These are phyloP conservation scores for Ips nitidus DNA, from an alignment of 1,140 invertebrate species.

Conservation along the genomic window DNA sequence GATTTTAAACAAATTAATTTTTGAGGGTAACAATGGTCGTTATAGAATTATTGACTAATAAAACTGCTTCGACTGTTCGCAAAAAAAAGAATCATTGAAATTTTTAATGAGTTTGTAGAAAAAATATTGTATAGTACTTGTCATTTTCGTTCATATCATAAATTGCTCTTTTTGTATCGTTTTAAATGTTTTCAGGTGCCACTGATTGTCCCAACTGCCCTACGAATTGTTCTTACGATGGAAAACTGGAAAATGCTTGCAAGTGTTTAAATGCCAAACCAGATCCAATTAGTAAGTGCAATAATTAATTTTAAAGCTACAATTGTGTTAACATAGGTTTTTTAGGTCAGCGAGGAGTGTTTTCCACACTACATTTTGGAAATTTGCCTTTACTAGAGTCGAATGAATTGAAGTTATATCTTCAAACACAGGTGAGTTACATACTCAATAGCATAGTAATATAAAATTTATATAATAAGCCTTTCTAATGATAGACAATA, in stretches of 20 bases:
- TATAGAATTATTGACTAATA: no score
- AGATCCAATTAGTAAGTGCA: conserved; percentile 10
- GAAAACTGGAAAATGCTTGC: conserved; percentile 45
- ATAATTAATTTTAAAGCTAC: neutral
- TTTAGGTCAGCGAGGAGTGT: conserved; percentile 74
- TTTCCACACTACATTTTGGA: conserved; percentile 38
- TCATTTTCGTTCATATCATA: no score
- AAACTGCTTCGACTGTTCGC: no score
- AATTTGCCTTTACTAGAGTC: conserved; percentile 40
- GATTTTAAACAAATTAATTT: no score
- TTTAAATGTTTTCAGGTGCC: neutral
- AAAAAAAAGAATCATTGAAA: no score
- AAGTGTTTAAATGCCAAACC: conserved; percentile 41
- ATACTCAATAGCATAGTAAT: neutral
- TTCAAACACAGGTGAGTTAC: conserved; percentile 40
- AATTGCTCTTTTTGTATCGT: no score
- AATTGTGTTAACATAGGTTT: conserved; percentile 39
- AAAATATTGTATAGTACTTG: no score
- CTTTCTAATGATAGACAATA: no score
- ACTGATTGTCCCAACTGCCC: conserved; percentile 41
- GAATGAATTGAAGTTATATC: conserved; percentile 33
- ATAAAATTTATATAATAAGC: no score
- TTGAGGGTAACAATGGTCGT: no score
- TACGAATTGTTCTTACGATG: conserved; percentile 46
- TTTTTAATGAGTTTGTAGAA: no score